Conservation (phyloP, 2,113 vertebrate species). For the Pogonocichla stellata region DNA sequence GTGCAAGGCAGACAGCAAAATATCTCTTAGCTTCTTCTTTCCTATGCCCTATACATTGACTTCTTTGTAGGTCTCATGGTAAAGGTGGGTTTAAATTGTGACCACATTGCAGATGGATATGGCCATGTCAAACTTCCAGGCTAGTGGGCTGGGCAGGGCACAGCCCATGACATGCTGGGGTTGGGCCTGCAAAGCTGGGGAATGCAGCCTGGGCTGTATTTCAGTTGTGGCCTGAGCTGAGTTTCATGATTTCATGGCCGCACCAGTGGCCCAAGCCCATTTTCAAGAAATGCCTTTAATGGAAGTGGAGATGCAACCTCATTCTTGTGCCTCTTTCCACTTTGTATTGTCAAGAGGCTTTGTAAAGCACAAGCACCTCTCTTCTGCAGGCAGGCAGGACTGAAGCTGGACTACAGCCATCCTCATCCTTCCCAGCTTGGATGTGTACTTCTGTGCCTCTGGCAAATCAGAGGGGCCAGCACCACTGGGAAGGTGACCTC, state of each 20-base stretch:
- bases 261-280: not conserved
- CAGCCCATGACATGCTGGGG: accelerated
- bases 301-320: not conserved
- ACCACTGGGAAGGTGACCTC: not conserved
- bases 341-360: not conserved
- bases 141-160: not conserved
- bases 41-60: accelerated
- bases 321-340: not conserved
- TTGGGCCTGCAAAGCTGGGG: not conserved
- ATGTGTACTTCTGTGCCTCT: not conserved
- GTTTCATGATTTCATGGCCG: not conserved
- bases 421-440: not conserved
- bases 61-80: not conserved
- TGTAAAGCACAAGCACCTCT: not conserved
- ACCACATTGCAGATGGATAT: not conserved
- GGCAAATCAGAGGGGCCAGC: not conserved
- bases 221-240: accelerated
- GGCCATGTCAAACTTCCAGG: not conserved
- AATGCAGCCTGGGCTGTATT: not conserved
- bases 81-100: not conserved
- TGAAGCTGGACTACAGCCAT: not conserved
- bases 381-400: not conserved
- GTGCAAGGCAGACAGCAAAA: not conserved
- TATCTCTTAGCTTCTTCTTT: not conserved
- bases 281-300: not conserved